Conservation (phyloP, 2,888 invertebrate species). For the Amphimallon solstitiale region DNA sequence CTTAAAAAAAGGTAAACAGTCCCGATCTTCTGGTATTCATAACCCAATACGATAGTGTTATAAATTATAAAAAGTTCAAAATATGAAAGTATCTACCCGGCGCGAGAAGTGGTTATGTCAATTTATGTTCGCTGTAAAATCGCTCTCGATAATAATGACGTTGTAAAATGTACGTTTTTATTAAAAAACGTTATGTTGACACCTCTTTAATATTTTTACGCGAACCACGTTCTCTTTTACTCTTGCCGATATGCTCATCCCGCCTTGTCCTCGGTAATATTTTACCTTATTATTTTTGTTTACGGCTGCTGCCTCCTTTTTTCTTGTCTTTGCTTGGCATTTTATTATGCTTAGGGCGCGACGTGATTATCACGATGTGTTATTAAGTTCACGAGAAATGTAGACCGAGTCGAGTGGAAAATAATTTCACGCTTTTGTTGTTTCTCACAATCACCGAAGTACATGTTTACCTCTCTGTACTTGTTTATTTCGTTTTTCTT, state of each 20-base stretch:
- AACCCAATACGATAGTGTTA: too few species aligned
- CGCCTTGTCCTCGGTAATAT: constrained; percentile 1
- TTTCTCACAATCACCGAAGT: constrained; percentile 20
- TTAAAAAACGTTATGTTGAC: constrained; percentile 40
- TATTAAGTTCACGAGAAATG: constrained; percentile 13
- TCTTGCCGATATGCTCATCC: not conserved
- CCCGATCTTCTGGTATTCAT: too few species aligned
- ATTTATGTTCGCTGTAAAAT: constrained; percentile 36
- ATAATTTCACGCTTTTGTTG: constrained; percentile 34
- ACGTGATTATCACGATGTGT: constrained; percentile 32
- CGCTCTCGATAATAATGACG: constrained; percentile 36
- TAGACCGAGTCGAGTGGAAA: not conserved
- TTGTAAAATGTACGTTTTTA: constrained; percentile 35
- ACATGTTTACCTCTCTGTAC: constrained; percentile 18
- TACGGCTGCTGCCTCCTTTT: constrained; percentile 2
- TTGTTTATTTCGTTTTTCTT: not conserved
- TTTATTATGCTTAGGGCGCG: constrained; percentile 17
- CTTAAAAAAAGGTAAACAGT: constrained; percentile 12
- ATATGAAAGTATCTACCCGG: not conserved
- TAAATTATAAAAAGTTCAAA: not conserved
- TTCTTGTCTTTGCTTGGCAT: not conserved
- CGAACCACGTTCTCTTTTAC: not conserved
- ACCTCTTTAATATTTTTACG: constrained; percentile 38
- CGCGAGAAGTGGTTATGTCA: constrained; percentile 16
- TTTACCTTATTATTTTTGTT: constrained; percentile 30